phyloP scores from a whole-genome alignment of 1,140 invertebrate genomes.

The Colletes gigas region DNA sequence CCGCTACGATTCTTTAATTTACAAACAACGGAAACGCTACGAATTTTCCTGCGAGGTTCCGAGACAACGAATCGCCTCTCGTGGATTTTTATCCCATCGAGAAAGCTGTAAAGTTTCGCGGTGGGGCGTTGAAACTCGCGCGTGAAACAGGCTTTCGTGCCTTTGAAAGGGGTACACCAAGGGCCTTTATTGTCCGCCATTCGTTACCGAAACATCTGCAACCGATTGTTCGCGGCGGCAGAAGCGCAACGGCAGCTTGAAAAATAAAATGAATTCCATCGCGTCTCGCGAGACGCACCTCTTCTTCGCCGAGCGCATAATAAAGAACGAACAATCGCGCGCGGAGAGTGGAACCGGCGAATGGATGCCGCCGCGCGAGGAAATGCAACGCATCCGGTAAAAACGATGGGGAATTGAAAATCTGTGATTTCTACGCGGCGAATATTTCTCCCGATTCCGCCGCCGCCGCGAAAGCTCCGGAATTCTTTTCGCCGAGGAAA shows the following conservation, averaged over 20 bases:
- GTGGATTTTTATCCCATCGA: too few relatives aligned
- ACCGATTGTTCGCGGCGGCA: background rate
- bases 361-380: background rate
- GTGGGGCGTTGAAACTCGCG: background rate
- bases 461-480: too few relatives aligned
- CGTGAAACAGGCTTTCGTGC: background rate
- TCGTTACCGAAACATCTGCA: constrained; percentile 5
- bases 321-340: background rate
- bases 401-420: background rate
- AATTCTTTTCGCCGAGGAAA: too few relatives aligned
- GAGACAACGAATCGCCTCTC: too few relatives aligned
- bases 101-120: too few relatives aligned
- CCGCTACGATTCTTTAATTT: too few relatives aligned
- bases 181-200: constrained; percentile 5
- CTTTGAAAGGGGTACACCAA: background rate
- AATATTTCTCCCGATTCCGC: too few relatives aligned
- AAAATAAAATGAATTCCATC: constrained; percentile 4
- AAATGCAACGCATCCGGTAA: background rate
- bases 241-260: background rate
- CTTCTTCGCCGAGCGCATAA: background rate
- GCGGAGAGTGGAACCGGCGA: background rate
- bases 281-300: background rate
- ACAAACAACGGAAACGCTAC: too few relatives aligned
- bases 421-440: background rate
- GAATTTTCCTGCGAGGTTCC: too few relatives aligned